phyloP scores from a whole-genome alignment of 2,888 invertebrate species.

The Chydorus sphaericus region DNA sequence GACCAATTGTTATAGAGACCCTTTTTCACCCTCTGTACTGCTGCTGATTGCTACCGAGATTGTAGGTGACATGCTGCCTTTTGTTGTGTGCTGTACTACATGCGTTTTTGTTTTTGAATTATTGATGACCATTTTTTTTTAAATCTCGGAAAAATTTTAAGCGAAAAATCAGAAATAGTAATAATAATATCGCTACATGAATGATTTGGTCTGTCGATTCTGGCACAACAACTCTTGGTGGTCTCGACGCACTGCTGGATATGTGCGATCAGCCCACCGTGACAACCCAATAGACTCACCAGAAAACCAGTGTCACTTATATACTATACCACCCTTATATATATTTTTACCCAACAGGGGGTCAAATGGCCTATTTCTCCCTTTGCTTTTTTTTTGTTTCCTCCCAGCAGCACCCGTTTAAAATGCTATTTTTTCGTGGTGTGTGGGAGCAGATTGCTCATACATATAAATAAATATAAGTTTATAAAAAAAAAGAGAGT shows the following conservation, averaged over 20 bases:
- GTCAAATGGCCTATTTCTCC: not conserved
- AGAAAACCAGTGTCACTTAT: not conserved
- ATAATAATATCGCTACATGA: too few relatives aligned
- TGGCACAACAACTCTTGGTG: too few relatives aligned
- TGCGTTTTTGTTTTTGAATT: not conserved
- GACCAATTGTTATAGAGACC: too few relatives aligned
- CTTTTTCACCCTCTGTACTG: too few relatives aligned
- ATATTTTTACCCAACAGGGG: not conserved
- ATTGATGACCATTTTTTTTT: not conserved
- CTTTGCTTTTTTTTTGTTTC: not conserved
- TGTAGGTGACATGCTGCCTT: conserved; percentile 2
- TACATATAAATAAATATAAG: not conserved
- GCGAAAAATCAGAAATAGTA: too few relatives aligned
- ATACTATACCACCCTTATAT: not conserved
- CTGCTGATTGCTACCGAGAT: conserved; percentile 8
- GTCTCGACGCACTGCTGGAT: not conserved
- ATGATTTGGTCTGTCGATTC: too few relatives aligned
- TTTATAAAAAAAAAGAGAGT: not conserved
- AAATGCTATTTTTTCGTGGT: not conserved
- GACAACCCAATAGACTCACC: conserved; percentile 1
- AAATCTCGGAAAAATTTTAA: too few relatives aligned
- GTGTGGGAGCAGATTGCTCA: not conserved
- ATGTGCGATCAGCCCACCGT: conserved; percentile 6
- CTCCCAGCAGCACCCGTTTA: not conserved
- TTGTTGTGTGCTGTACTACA: not conserved